Evolutionary conservation across 2,888 invertebrate genomes (phyloP), one percentile per base, ranked within the genome.

Genomic region (Zaprionus bogoriensis): DNA sequence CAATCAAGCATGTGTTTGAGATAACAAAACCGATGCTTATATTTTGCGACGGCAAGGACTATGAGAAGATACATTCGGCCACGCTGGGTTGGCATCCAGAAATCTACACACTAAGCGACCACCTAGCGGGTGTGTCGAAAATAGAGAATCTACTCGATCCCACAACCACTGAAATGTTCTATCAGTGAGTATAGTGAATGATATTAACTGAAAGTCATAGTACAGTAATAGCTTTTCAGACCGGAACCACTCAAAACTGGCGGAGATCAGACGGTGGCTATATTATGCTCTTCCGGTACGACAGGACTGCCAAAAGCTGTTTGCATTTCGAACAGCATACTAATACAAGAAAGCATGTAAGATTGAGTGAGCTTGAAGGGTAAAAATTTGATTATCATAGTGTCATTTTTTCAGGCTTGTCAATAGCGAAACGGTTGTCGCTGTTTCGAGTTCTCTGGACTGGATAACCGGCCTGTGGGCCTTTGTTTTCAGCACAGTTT

Each of bases 261-360:
- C 2, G 67, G 66, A 0, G 71, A 74, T 48, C 84, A 87, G 50
- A 77, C 81, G 3, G 74, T 81, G 23, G 80, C 68, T 2, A 87
- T 89, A 41, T 28, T 88, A 7, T 85, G 86, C 58, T 87, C 89
- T 0, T 89, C 87, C 2, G 89, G 89, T 2, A 88, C 88, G 3
- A 87, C 87, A 1, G 88, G 89, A 19, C 42, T 85, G 23, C 85
- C 87, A 0, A 89, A 89, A 64, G 85, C 83, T 1, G 84, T 89
- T 14, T 75, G 75, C 38, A 59, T 87, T 10, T 77, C 84, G 1
- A 84, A 65, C 69, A 80, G 48, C 30, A 51, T 50, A n/a, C 65
- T 74, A 0, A 61, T 61, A 27, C 58, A 39, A 59, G 75, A 72
- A 3, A 65, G 12, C 30, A 32, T 62, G 80, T 83, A 19, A 55